These are phyloP conservation scores for Heteronetta atricapilla DNA, from an alignment of 2,113 vertebrate species.

Conservation along the genomic window DNA sequence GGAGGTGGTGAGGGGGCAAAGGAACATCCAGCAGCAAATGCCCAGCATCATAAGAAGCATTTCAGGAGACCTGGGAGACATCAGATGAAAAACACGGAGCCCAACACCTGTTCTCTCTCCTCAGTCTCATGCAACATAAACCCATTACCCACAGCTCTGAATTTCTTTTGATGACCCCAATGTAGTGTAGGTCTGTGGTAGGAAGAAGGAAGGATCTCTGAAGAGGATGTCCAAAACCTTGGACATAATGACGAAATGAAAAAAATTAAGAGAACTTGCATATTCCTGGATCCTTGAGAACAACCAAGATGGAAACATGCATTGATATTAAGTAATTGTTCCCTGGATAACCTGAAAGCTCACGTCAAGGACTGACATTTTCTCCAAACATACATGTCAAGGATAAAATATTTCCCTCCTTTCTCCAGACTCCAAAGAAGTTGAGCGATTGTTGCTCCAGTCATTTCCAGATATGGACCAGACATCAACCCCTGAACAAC, in stretches of 20 bases:
- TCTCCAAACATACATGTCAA: background rate
- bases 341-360: background rate
- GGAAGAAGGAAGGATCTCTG: background rate
- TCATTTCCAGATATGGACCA: conserved; percentile 20
- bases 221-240: background rate
- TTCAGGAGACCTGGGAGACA: background rate
- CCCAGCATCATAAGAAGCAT: background rate
- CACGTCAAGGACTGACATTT: background rate
- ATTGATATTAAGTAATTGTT: background rate
- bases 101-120: background rate
- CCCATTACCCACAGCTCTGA: background rate
- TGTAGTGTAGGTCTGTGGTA: fast-evolving
- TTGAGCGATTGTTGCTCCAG: background rate
- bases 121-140: background rate
- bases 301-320: background rate
- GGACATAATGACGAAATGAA: background rate
- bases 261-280: background rate
- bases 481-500: conserved; percentile 12
- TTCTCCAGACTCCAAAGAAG: background rate
- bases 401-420: background rate
- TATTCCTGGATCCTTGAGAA: background rate
- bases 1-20: background rate
- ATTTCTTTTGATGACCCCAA: background rate
- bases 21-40: background rate
- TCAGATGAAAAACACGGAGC: background rate